Evolutionary conservation across 2,888 invertebrate genomes (phyloP).

Genomic region (Zhuqinia jingwanae): DNA sequence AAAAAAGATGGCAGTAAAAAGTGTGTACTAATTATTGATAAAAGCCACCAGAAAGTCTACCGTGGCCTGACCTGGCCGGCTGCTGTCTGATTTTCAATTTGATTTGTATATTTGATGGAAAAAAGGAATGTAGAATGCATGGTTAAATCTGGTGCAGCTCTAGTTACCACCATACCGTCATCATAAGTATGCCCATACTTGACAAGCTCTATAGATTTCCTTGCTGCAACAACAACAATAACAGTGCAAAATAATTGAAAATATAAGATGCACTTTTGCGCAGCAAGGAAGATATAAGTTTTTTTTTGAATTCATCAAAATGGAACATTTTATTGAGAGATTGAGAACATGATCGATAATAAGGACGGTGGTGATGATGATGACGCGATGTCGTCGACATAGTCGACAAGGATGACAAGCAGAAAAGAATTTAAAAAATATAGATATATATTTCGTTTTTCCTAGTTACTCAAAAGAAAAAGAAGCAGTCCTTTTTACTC

Average conservation of each 20-base stretch:
- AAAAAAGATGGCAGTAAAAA: too few relatives aligned
- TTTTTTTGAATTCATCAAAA: too few relatives aligned
- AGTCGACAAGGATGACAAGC: conserved; percentile 40
- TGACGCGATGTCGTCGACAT: neutral
- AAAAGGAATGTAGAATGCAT: conserved; percentile 37
- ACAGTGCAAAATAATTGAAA: neutral
- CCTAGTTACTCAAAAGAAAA: conserved; percentile 33
- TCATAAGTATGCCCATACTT: neutral
- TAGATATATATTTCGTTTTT: neutral
- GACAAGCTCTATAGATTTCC: conserved; percentile 6
- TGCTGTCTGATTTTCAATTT: neutral
- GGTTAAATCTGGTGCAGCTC: conserved; percentile 66
- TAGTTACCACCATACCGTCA: conserved; percentile 46
- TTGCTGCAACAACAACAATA: neutral
- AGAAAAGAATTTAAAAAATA: conserved; percentile 49
- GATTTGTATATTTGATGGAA: neutral
- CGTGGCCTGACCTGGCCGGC: too few relatives aligned
- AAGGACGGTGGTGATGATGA: conserved; percentile 26
- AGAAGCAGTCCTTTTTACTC: conserved; percentile 20
- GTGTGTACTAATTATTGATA: conserved; percentile 22
- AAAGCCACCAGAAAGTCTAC: conserved; percentile 41
- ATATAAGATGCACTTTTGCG: conserved; percentile 16
- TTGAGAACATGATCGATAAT: conserved; percentile 43
- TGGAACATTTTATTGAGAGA: conserved; percentile 2
- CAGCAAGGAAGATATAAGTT: neutral